phyloP scores from a whole-genome alignment of 2,113 vertebrate genomes.

The Melanerpes formicivorus region DNA sequence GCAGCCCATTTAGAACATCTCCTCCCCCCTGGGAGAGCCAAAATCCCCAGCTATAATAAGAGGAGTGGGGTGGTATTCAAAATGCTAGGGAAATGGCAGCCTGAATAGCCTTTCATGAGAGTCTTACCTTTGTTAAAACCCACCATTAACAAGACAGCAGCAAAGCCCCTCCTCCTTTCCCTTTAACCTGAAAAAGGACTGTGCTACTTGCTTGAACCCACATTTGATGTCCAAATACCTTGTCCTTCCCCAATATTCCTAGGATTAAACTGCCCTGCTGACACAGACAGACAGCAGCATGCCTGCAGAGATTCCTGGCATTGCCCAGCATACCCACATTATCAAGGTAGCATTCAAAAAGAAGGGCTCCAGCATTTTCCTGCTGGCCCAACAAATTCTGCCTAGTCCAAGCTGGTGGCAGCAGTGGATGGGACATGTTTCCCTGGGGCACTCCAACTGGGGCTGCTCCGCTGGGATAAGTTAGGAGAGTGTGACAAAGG shows the following conservation, averaged over 20 bases:
- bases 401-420: background rate
- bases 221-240: background rate
- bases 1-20: conserved; percentile 52
- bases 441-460: accelerated
- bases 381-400: background rate
- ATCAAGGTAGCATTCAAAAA: background rate
- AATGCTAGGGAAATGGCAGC: conserved; percentile 16
- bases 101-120: background rate
- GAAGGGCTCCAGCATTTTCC: background rate
- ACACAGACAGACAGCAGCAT: background rate
- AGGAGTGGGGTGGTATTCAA: conserved; percentile 8
- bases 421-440: background rate
- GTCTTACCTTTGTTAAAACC: background rate
- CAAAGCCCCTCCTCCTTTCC: background rate
- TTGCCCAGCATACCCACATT: background rate
- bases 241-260: background rate
- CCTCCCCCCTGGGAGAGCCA: conserved; percentile 30
- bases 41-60: conserved; percentile 43
- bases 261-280: accelerated
- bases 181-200: background rate
- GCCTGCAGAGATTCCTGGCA: accelerated
- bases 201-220: background rate
- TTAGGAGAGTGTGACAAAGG: accelerated
- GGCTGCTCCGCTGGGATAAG: background rate
- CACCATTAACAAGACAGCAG: background rate